Evolutionary conservation across 1,140 invertebrate species (phyloP).

Genomic region (Drosophila bocqueti): DNA sequence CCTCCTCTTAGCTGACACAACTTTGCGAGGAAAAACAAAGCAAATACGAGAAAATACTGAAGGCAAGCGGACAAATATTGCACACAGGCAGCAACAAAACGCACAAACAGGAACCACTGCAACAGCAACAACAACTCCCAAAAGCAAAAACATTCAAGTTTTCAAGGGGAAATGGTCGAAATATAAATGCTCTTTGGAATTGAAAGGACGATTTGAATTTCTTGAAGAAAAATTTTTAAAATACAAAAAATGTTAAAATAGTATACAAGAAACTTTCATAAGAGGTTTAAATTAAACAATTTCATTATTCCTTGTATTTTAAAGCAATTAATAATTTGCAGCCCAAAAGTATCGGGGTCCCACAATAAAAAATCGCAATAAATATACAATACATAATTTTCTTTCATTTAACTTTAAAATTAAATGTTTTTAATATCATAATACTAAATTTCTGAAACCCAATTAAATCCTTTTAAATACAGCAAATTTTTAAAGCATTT

Average conservation of each 20-base stretch:
- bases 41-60: constrained; percentile 57
- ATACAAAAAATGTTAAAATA: no score
- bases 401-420: background rate
- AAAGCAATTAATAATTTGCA: no score
- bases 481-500: background rate
- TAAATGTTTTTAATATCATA: no score
- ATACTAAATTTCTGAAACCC: background rate
- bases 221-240: no score
- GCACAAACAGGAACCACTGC: constrained; percentile 51
- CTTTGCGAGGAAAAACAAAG: constrained; percentile 61
- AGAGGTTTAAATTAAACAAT: no score
- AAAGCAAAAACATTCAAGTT: constrained; percentile 10
- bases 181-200: constrained; percentile 2
- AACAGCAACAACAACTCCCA: background rate
- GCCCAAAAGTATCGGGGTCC: no score
- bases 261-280: no score
- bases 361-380: no score
- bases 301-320: no score
- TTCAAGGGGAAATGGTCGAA: background rate
- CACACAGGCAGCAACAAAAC: constrained; percentile 50
- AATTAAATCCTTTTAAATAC: background rate
- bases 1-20: constrained; percentile 14
- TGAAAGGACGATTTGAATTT: no score
- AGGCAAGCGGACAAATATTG: constrained; percentile 41
- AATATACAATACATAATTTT: no score